These are phyloP conservation scores for Ptychochromis oligacanthus DNA, from an alignment of 2,113 vertebrate species.

Conservation along the genomic window DNA sequence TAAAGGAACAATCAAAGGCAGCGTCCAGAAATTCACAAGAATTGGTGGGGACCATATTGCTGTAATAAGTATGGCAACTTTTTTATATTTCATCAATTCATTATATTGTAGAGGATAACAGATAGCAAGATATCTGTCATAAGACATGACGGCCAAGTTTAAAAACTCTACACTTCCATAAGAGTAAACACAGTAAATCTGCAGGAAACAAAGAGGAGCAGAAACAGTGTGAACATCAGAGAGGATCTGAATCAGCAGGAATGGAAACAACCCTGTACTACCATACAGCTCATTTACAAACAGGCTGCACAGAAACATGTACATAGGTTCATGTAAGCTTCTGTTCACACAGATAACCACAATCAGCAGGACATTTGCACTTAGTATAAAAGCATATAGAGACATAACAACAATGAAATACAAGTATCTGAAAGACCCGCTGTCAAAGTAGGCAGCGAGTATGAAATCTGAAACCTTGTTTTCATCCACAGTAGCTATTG, in stretches of 20 bases:
- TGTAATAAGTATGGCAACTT: background rate
- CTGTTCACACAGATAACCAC: background rate
- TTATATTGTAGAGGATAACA: slow-evolving; percentile 34
- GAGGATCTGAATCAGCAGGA: too few species aligned
- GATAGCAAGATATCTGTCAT: slow-evolving; percentile 42
- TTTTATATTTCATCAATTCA: background rate
- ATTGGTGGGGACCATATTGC: slow-evolving; percentile 41
- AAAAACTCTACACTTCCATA: background rate
- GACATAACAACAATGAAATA: background rate
- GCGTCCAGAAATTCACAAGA: background rate
- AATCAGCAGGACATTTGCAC: slow-evolving; percentile 17
- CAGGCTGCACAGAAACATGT: too few species aligned
- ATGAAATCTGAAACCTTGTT: background rate
- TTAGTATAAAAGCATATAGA: background rate
- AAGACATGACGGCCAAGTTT: slow-evolving; percentile 34
- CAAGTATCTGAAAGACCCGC: background rate
- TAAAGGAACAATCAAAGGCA: slow-evolving; percentile 29
- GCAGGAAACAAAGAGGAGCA: background rate
- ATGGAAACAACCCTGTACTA: too few species aligned
- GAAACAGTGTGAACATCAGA: background rate
- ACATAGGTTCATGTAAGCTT: too few species aligned
- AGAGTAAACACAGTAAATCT: background rate
- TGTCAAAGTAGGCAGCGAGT: slow-evolving; percentile 6
- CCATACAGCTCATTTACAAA: too few species aligned
- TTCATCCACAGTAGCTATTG: background rate